Percentiles rank a stretch among this genome's conserved stretches.
phyloP scores from a whole-genome alignment of 92 coral and sea anemone species.

The Paramuricea clavata region DNA sequence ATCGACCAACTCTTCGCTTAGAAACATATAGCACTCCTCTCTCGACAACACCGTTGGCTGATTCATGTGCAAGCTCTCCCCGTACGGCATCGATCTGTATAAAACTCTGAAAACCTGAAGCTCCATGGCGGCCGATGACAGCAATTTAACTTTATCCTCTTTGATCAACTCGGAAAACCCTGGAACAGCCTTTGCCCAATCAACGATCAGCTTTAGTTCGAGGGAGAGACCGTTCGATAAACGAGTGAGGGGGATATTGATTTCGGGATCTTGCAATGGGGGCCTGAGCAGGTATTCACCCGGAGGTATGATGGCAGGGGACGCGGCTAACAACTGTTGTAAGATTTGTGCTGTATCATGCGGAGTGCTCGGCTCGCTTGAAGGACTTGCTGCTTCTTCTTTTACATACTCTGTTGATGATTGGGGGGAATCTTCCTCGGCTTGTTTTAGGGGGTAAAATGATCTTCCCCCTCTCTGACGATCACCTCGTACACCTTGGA shows the following conservation, averaged over 20 bases:
- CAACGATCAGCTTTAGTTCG: slow-evolving; percentile 90
- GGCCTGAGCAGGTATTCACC: slow-evolving; percentile 72
- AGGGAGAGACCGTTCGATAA: slow-evolving; percentile 89
- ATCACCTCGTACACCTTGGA: slow-evolving; percentile 89
- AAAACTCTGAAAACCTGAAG: slow-evolving; percentile 87
- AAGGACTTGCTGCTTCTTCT: slow-evolving; percentile 21
- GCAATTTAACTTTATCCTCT: slow-evolving; percentile 81
- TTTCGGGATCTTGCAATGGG: slow-evolving; percentile 61
- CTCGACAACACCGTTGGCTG: slow-evolving; percentile 77
- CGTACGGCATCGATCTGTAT: slow-evolving; percentile 88
- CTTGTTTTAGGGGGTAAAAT: slow-evolving; percentile 83
- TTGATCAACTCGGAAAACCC: slow-evolving; percentile 80
- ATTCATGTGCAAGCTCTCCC: slow-evolving; percentile 79
- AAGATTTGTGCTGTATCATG: slow-evolving; percentile 54
- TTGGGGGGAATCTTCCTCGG: slow-evolving; percentile 22
- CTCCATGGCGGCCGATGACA: slow-evolving; percentile 96
- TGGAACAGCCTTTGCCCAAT: slow-evolving; percentile 95
- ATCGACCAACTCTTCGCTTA: slow-evolving; percentile 90
- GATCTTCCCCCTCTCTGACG: slow-evolving; percentile 95
- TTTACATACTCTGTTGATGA: neutral
- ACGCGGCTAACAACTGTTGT: slow-evolving; percentile 75
- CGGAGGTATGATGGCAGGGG: slow-evolving; percentile 87
- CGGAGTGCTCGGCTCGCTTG: neutral
- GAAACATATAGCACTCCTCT: slow-evolving; percentile 76
- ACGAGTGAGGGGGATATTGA: slow-evolving; percentile 74